These are phyloP conservation scores for Himalopsyche phryganea DNA, from an alignment of 1,140 invertebrate species.

Conservation along the genomic window DNA sequence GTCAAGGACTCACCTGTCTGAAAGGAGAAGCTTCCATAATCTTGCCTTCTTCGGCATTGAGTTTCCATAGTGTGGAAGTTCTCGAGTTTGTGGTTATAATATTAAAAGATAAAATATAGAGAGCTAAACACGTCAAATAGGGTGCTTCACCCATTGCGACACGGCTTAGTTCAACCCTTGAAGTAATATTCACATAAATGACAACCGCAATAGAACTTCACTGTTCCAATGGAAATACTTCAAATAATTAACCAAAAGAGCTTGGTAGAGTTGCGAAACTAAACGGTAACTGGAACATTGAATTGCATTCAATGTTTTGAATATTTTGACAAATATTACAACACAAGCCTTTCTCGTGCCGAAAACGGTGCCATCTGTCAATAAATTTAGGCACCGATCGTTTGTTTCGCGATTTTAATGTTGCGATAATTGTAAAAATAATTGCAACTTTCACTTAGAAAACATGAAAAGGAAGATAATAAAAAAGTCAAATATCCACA, in stretches of 20 bases:
- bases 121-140: constrained; percentile 52
- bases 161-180: not conserved
- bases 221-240: not conserved
- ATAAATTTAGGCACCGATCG: too few species aligned
- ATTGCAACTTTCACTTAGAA: too few species aligned
- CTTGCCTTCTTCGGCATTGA: constrained; percentile 65
- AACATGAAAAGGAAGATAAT: too few species aligned
- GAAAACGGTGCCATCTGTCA: too few species aligned
- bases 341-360: too few species aligned
- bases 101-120: constrained; percentile 60
- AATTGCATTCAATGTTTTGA: constrained; percentile 11
- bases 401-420: too few species aligned
- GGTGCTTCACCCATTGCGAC: constrained; percentile 47
- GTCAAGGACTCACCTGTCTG: constrained; percentile 45
- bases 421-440: too few species aligned
- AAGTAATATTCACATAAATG: not conserved
- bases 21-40: constrained; percentile 59
- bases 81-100: constrained; percentile 68
- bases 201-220: constrained; percentile 7
- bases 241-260: not conserved
- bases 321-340: constrained; percentile 28
- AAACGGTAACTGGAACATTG: not conserved
- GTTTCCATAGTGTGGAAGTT: constrained; percentile 70
- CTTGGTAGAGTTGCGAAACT: not conserved
- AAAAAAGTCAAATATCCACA: too few species aligned